Conservation (phyloP, 1,140 invertebrate species). For the Scaptomyza graminum region DNA sequence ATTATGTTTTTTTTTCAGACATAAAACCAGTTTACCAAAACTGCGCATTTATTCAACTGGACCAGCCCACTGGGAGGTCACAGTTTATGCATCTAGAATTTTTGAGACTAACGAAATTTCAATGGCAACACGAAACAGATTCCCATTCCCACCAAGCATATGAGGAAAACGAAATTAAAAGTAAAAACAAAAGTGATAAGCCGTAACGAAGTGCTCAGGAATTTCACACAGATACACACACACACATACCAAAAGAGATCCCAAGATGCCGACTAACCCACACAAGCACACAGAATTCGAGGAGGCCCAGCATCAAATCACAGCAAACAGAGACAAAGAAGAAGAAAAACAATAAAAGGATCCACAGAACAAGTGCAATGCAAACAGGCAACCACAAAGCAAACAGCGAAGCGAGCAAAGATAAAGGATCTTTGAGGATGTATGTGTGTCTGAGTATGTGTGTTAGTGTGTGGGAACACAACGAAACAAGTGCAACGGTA, state of each 20-base stretch:
- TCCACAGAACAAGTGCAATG: constrained; percentile 73
- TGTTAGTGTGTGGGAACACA: constrained; percentile 74
- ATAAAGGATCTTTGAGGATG: constrained; percentile 72
- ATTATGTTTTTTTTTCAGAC: not conserved
- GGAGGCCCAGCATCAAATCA: constrained; percentile 70
- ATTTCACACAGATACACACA: constrained; percentile 28
- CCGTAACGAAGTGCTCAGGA: constrained; percentile 52
- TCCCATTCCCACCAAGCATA: constrained; percentile 50
- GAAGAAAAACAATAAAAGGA: constrained; percentile 42
- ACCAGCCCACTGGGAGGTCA: constrained; percentile 2
- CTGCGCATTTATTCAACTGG: constrained; percentile 11
- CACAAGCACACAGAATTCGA: constrained; percentile 10
- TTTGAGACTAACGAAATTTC: constrained; percentile 26
- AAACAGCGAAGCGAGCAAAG: constrained; percentile 62
- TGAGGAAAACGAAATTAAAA: constrained; percentile 64
- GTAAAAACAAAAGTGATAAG: constrained; percentile 78
- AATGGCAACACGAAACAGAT: not conserved
- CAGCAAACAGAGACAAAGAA: constrained; percentile 59
- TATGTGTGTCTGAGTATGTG: constrained; percentile 38
- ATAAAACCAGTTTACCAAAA: constrained; percentile 18
- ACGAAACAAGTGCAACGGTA: constrained; percentile 77
- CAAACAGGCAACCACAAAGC: constrained; percentile 74
- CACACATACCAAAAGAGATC: constrained; percentile 19
- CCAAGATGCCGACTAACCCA: constrained; percentile 18
- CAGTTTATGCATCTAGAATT: not conserved